These are phyloP conservation scores for Trichogramma dendrolimi DNA, from an alignment of 2,888 invertebrate species.

Conservation along the genomic window DNA sequence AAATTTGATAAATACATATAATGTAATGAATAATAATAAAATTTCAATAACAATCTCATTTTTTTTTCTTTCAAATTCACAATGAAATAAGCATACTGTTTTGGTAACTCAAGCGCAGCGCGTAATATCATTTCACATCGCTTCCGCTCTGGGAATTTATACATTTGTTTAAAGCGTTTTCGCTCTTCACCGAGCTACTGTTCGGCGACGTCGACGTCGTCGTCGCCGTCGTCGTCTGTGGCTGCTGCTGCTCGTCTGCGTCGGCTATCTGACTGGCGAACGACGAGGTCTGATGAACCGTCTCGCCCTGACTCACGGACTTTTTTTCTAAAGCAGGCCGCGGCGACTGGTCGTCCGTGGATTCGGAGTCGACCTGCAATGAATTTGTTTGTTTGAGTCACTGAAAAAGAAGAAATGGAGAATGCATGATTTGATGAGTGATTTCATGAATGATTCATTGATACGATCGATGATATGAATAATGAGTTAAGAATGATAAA, in stretches of 20 bases:
- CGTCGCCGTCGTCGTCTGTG: slow-evolving; percentile 48
- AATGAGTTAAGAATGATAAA: slow-evolving; percentile 28
- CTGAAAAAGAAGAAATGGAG: too few species aligned
- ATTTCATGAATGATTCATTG: neutral
- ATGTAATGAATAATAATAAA: too few species aligned
- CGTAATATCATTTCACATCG: slow-evolving; percentile 57
- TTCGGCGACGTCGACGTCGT: slow-evolving; percentile 51
- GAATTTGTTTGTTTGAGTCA: slow-evolving; percentile 1
- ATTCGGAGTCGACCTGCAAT: slow-evolving; percentile 56
- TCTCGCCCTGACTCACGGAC: slow-evolving; percentile 52
- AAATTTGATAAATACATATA: too few species aligned
- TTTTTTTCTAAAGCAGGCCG: slow-evolving; percentile 61
- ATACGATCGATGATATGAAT: neutral
- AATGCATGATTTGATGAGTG: too few species aligned
- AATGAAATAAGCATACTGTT: too few species aligned
- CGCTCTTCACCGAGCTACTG: slow-evolving; percentile 57
- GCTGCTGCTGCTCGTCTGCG: slow-evolving; percentile 52
- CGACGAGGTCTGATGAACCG: slow-evolving; percentile 51
- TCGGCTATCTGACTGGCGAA: slow-evolving; percentile 52
- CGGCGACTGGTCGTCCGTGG: slow-evolving; percentile 59
- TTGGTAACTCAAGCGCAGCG: too few species aligned
- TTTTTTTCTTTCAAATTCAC: too few species aligned
- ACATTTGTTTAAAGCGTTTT: slow-evolving; percentile 56
- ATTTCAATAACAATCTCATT: too few species aligned
- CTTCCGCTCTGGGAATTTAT: slow-evolving; percentile 59